Base-by-base conservation (phyloP, 2,888 invertebrate species). In the Apoda limacodes region DNA sequence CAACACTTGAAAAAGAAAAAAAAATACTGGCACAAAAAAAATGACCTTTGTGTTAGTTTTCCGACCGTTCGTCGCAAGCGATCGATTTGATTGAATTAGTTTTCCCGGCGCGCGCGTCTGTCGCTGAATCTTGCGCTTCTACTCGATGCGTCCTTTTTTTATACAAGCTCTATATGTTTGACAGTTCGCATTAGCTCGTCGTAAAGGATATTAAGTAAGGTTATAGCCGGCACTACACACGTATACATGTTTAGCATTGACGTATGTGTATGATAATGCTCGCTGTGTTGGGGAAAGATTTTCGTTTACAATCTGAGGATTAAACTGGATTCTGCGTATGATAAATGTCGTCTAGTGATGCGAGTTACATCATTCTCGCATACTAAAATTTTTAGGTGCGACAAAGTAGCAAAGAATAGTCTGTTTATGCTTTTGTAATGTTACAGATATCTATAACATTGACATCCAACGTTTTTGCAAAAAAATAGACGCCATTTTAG, bases 171-270 rank as follows among this genome's bases (percentile, higher is more conserved):
- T 71, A 63, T 70, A 72, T 70, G 69, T 75, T 68, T 57, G 69
- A 62, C 63, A 55, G 52, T 54, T 58, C 55, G 71, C 60, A 67
- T 74, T 74, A 70, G 56, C 67, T 71, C 65, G 56, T 59, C 61
- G 71, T 66, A 72, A 76, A 78, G 80, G 78, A 78, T 80, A 78
- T 75, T 67, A 64, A 59, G 59, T 75, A 68, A 76, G 76, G 75
- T 75, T 75, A 74, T 68, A 63, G 59, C 54, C 56, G 55, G 55
- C 65, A 64, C 66, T 53, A 58, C 57, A 60, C 55, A 55, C 37
- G 42, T 45, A 41, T 41, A 57, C 43, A 44, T 45, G 42, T 41
- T 48, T 51, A 37, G 44, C 35, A 48, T 45, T 17, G 17, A 17
- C 17, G 17, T 17, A 66, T 66, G 62, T 68, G 65, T 51, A 54